phyloP scores from a whole-genome alignment of 2,797 vertebrate species.

The Pseudochaenichthys georgianus region DNA sequence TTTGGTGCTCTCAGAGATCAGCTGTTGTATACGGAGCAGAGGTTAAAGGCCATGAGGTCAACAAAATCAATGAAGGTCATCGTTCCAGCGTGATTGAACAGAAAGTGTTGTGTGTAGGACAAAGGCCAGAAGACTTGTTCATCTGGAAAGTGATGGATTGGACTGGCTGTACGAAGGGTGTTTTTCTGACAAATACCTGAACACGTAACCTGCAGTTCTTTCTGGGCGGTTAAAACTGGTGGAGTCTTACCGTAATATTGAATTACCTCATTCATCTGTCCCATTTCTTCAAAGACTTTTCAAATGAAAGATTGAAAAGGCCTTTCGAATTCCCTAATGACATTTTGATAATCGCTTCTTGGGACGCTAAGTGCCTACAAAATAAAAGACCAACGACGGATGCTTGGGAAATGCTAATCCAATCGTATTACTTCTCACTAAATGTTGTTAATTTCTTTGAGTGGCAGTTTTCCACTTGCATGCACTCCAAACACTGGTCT shows the following conservation, averaged over 20 bases:
- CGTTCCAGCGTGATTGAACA: neutral
- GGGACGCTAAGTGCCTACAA: neutral
- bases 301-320: constrained; percentile 19
- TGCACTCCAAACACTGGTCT: neutral
- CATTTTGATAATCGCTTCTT: constrained; percentile 2
- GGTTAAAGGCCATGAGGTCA: constrained; percentile 11
- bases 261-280: neutral
- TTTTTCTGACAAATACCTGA: neutral
- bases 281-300: neutral
- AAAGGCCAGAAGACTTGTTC: neutral
- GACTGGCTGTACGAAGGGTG: neutral
- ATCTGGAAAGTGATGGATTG: constrained; percentile 9
- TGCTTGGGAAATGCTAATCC: neutral
- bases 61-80: constrained; percentile 5
- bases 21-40: neutral
- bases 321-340: neutral
- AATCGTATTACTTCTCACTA: neutral
- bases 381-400: neutral
- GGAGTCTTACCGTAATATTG: neutral
- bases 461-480: neutral
- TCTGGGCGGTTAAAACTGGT: neutral
- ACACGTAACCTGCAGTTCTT: neutral
- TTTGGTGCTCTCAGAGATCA: neutral
- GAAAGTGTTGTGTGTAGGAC: neutral
- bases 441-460: neutral